A percentile compares a stretch with the other conserved stretches of the same genome.
Evolutionary conservation across 53 echinoderm and acorn worm species (phyloP).

Genomic region (Hippasteria phrygiana): DNA sequence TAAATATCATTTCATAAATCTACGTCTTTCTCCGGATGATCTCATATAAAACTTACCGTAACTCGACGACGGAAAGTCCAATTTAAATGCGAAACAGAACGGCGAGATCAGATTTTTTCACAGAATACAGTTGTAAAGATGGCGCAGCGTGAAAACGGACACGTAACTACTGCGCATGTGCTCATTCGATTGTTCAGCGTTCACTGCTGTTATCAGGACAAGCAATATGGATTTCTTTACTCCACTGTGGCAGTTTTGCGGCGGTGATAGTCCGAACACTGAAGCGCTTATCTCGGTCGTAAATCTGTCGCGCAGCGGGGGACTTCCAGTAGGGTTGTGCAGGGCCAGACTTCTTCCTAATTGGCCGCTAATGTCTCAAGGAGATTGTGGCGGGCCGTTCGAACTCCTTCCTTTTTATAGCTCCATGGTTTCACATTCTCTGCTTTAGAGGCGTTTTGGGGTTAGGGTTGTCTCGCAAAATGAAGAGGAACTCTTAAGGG

Average conservation of each 20-base stretch:
- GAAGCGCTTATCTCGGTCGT: slow-evolving; percentile 3
- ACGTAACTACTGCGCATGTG: slow-evolving; percentile 5
- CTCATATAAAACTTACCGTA: background rate
- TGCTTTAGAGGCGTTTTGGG: no score
- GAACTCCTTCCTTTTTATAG: slow-evolving; percentile 9
- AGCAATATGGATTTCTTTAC: background rate
- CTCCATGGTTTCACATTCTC: slow-evolving; percentile 4
- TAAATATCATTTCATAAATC: background rate
- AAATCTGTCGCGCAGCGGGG: background rate
- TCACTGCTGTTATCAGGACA: background rate
- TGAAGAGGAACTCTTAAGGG: no score
- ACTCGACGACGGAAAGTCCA: background rate
- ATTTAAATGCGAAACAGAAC: background rate
- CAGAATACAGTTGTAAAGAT: background rate
- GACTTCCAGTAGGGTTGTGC: slow-evolving; percentile 3
- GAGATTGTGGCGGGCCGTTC: slow-evolving; percentile 13
- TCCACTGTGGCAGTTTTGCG: background rate
- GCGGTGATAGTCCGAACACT: background rate
- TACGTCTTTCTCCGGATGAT: background rate
- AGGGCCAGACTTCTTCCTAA: background rate
- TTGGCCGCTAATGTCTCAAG: slow-evolving; percentile 1
- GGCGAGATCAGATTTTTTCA: background rate
- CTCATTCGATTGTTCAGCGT: background rate
- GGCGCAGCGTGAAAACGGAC: background rate
- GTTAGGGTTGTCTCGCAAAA: no score